A percentile compares a stretch with the other conserved stretches of the same genome.
These are phyloP conservation scores for Brienomyrus brachyistius DNA, from an alignment of 2,113 vertebrate genomes.

Conservation along the genomic window DNA sequence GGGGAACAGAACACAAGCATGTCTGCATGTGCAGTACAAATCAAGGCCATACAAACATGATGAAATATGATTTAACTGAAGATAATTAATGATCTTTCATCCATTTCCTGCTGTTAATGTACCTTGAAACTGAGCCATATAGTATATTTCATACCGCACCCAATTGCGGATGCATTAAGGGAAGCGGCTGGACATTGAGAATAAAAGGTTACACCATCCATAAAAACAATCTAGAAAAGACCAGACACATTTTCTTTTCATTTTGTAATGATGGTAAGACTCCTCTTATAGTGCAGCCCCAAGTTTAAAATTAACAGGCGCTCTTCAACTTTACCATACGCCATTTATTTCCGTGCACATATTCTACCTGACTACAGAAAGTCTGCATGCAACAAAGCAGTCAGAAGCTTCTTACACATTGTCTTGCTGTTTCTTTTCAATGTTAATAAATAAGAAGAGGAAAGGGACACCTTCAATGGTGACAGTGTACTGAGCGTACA, in stretches of 20 bases:
- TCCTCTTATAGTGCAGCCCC: not conserved
- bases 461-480: not conserved
- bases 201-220: not conserved
- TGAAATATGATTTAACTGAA: slow-evolving; percentile 28
- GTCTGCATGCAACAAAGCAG: not conserved
- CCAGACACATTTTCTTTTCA: not conserved
- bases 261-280: not conserved
- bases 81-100: slow-evolving; percentile 21
- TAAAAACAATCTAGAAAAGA: not conserved
- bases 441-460: not conserved
- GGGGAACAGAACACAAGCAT: not conserved
- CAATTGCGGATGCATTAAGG: slow-evolving; percentile 29
- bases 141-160: slow-evolving; percentile 30
- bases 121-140: slow-evolving; percentile 42
- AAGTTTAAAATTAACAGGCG: not conserved
- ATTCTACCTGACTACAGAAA: slow-evolving; percentile 1
- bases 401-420: not conserved
- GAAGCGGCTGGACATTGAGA: slow-evolving; percentile 34
- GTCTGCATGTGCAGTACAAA: not conserved
- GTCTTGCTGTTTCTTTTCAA: not conserved
- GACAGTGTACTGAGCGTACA: not conserved
- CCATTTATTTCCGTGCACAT: not conserved
- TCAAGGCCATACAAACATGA: slow-evolving; percentile 23
- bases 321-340: not conserved
- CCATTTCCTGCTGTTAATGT: slow-evolving; percentile 36